phyloP scores from a whole-genome alignment of 2,113 vertebrate genomes.

The Pedetes capensis region DNA sequence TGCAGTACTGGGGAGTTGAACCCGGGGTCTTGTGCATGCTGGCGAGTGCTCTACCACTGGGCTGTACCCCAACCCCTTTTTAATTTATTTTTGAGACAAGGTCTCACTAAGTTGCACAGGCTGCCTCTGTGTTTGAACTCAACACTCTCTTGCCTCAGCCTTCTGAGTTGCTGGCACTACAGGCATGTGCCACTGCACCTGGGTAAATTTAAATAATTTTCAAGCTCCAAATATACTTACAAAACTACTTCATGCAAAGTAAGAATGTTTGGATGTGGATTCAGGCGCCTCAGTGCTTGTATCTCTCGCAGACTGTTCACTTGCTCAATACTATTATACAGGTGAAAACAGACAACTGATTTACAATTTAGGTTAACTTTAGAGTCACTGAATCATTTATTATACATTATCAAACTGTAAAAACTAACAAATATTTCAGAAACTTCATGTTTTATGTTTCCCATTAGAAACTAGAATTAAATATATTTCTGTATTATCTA shows the following conservation, averaged over 20 bases:
- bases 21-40: no score
- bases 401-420: background rate
- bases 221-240: conserved; percentile 68
- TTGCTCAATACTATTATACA: conserved; percentile 79
- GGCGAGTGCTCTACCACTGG: no score
- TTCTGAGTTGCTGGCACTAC: no score
- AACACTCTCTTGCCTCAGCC: no score
- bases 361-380: background rate
- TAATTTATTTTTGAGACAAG: no score
- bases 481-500: background rate
- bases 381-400: background rate
- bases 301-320: conserved; percentile 84
- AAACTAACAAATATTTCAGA: background rate
- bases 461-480: background rate
- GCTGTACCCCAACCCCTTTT: no score
- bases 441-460: background rate
- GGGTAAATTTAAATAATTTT: no score
- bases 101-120: no score
- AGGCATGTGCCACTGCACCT: no score
- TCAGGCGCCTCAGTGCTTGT: conserved; percentile 82
- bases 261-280: conserved; percentile 84
- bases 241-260: conserved; percentile 81
- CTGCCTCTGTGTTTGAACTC: no score
- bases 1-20: no score
- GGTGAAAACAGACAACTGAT: conserved; percentile 38